phyloP scores from a whole-genome alignment of 2,888 invertebrate genomes.

The Cylindroiulus punctatus region DNA sequence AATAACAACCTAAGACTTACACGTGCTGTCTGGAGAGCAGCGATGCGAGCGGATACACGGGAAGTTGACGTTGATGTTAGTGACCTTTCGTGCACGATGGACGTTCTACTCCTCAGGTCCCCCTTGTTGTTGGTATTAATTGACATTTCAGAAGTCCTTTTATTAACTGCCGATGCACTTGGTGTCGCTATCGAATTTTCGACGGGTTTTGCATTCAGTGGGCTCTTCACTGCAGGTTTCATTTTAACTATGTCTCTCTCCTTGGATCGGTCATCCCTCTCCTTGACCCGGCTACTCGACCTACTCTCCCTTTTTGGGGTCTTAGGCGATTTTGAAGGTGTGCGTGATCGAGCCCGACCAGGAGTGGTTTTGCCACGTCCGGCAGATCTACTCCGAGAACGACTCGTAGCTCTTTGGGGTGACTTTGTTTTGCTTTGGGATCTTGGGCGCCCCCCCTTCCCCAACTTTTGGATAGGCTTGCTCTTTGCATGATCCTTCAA shows the following conservation, averaged over 20 bases:
- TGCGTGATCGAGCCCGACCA: neutral
- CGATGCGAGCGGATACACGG: conserved; percentile 54
- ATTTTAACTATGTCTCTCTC: neutral
- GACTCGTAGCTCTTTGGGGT: neutral
- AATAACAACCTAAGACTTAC: conserved; percentile 2
- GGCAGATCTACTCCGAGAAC: neutral
- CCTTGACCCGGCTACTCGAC: neutral
- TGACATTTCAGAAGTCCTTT: neutral
- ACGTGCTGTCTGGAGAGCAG: conserved; percentile 53
- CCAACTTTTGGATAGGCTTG: neutral
- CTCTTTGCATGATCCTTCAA: neutral
- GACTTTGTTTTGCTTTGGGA: neutral
- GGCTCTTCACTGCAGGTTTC: neutral
- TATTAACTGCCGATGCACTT: neutral
- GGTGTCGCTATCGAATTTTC: neutral
- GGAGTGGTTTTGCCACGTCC: conserved; percentile 51
- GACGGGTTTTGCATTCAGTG: neutral
- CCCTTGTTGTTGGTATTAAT: neutral
- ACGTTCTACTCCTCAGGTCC: neutral
- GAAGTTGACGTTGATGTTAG: neutral
- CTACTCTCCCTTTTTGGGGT: conserved; percentile 4
- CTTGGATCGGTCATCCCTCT: neutral
- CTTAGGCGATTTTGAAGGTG: conserved; percentile 50
- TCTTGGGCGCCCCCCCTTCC: neutral
- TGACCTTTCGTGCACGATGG: neutral